These are phyloP conservation scores for Danionella dracula DNA, from an alignment of 2,797 vertebrate species.

Conservation along the genomic window DNA sequence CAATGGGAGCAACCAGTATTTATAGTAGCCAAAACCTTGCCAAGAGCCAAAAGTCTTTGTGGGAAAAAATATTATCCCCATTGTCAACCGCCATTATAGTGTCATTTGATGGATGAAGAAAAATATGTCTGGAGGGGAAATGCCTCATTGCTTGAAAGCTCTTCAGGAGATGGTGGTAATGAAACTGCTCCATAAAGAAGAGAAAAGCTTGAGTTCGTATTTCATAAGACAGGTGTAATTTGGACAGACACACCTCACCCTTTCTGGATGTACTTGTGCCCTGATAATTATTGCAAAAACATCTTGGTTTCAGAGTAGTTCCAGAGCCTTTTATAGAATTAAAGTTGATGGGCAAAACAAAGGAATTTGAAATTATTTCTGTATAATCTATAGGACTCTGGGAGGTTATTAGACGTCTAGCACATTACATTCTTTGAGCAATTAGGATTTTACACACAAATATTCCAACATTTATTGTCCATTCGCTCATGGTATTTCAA, in stretches of 20 bases:
- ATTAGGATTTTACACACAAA: no score
- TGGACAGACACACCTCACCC: constrained; percentile 2
- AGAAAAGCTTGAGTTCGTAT: constrained; percentile 10
- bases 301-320: neutral
- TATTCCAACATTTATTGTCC: no score
- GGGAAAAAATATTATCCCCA: constrained; percentile 66
- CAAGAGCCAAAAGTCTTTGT: constrained; percentile 55
- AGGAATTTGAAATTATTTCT: no score
- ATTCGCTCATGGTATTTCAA: no score
- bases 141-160: constrained; percentile 52
- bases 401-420: no score
- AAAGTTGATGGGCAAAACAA: neutral
- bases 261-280: neutral
- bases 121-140: constrained; percentile 55
- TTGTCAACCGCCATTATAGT: constrained; percentile 67
- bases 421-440: no score
- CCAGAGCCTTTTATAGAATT: neutral
- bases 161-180: constrained; percentile 41
- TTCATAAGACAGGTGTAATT: constrained; percentile 21
- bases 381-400: no score
- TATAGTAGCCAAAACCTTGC: constrained; percentile 17
- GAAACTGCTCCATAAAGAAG: constrained; percentile 42
- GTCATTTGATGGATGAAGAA: constrained; percentile 68
- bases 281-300: constrained; percentile 1
- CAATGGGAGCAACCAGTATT: constrained; percentile 4